Evolutionary conservation across 2,888 invertebrate genomes (phyloP).

Genomic region (Himalopsyche anomala): DNA sequence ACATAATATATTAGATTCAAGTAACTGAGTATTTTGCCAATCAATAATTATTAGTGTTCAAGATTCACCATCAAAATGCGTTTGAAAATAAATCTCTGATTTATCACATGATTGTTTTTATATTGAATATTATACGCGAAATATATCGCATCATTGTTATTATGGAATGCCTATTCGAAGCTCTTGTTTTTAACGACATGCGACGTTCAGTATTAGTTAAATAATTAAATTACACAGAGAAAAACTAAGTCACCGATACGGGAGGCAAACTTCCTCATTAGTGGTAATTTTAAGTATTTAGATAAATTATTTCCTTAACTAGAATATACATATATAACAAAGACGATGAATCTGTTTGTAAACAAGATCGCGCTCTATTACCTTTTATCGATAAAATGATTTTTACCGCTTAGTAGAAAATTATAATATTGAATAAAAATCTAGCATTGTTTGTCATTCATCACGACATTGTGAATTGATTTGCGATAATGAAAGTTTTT

Average conservation of each 20-base stretch:
- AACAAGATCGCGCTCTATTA: conserved; percentile 3
- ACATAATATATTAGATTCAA: too few species aligned
- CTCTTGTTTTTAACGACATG: conserved; percentile 32
- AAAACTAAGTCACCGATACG: conserved; percentile 59
- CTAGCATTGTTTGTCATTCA: too few species aligned
- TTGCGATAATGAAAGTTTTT: too few species aligned
- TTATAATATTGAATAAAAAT: background rate
- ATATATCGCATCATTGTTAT: background rate
- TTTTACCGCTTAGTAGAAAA: background rate
- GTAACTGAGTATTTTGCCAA: too few species aligned
- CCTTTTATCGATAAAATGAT: background rate
- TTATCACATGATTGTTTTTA: background rate
- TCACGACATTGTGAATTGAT: too few species aligned
- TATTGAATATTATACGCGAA: background rate
- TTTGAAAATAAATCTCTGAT: background rate
- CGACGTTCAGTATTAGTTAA: conserved; percentile 52
- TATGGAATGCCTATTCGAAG: conserved; percentile 2
- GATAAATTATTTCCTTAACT: conserved; percentile 49
- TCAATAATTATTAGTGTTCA: too few species aligned
- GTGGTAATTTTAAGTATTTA: conserved; percentile 53
- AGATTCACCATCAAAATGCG: too few species aligned
- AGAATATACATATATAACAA: too few species aligned
- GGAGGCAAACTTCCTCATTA: conserved; percentile 55
- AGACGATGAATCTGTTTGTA: too few species aligned
- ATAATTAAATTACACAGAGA: conserved; percentile 46